Base-by-base conservation (phyloP, 2,888 invertebrate genomes). In the Leucozona laternaria region DNA sequence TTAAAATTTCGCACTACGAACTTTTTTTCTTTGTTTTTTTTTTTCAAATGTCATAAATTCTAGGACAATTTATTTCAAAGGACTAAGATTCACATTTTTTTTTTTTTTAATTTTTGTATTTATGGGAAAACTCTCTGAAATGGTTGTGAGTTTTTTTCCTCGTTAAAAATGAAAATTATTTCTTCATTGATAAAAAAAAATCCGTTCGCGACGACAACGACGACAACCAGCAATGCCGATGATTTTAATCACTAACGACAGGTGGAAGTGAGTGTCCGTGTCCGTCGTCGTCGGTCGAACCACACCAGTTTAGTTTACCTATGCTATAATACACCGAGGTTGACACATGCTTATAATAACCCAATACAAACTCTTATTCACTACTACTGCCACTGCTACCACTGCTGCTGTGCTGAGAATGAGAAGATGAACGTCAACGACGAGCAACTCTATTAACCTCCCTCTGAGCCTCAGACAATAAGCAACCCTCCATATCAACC, bases 211-310 rank as follows among this genome's bases (percentile, higher is more conserved):
- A 64, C 78, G 45, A 13, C 45, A 37, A 40, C 77, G 37, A 62
- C 77, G 55, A 86, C 78, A 78, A 82, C 86, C 81, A 78, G 62
- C 77, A 75, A 64, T 71, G 86, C 55, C 79, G 75, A 86, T 50
- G 75, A 53, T 82, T 82, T 82, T 79, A 86, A 86, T 86, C 86
- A 86, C 86, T 82, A 75, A 82, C 75, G 82, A 86, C 86, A 86
- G 86, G 86, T 86, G 86, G 86, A 82, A 82, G 48, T 75, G 71
- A 75, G 73, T 78, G 57, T 45, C 31, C 78, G 40, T 57, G 57
- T 57, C 22, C 15, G 58, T 58, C 17, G 40, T n/a, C 15, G 58
- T 58, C 17, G 40, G 60, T 64, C 73, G 48, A 86, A 76, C 66
- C 62, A 82, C 64, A 82, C 64, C 45, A 70, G 68, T 62, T 60